These are phyloP conservation scores for Oreochromis aureus DNA, from an alignment of 2,113 vertebrate genomes.

Conservation along the genomic window DNA sequence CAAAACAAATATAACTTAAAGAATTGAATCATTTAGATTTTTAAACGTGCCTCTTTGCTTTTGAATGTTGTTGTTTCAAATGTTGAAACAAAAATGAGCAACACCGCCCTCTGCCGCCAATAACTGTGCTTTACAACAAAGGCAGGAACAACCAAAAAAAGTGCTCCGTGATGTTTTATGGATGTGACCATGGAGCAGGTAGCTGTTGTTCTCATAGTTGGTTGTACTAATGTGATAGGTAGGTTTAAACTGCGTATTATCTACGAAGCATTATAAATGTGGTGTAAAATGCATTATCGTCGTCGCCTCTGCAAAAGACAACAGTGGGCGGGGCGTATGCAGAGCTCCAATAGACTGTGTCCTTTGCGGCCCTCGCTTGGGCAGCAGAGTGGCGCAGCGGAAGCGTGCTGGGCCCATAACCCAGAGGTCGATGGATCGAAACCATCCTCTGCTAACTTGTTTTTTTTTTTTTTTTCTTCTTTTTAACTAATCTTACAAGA, in stretches of 20 bases:
- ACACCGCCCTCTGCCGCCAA: not conserved
- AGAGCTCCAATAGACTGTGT: not conserved
- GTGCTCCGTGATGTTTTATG: no score
- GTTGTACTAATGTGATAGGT: not conserved
- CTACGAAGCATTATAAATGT: not conserved
- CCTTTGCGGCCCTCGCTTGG: rapidly evolving
- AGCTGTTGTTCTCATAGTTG: not conserved
- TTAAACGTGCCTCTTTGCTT: not conserved
- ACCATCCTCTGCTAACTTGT: constrained; percentile 75
- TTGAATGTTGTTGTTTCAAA: not conserved
- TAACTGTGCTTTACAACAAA: not conserved
- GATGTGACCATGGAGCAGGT: not conserved
- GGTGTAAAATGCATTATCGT: not conserved
- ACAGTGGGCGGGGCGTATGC: not conserved
- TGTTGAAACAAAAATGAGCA: not conserved
- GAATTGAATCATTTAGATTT: not conserved
- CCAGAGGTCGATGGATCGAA: constrained; percentile 83
- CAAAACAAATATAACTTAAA: not conserved
- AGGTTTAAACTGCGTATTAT: not conserved
- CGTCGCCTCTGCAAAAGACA: not conserved
- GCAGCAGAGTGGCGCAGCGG: constrained; percentile 79
- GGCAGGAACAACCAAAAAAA: not conserved
- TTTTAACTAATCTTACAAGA: not conserved
- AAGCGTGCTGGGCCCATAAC: constrained; percentile 83
- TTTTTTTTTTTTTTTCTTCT: not conserved